Conservation (phyloP, 2,113 vertebrate genomes). For the Varanus salvator region DNA sequence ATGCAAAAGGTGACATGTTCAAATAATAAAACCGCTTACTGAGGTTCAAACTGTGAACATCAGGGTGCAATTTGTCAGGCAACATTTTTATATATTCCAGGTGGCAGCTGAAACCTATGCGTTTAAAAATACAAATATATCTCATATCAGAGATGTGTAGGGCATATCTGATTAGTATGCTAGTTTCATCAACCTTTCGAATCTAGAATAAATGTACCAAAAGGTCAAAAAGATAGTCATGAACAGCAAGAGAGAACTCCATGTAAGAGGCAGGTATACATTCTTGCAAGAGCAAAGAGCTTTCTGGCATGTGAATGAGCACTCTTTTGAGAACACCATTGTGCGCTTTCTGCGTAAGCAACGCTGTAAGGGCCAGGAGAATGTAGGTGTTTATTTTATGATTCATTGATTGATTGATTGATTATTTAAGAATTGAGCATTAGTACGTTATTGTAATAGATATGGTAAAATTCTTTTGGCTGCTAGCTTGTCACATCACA, state of each 20-base stretch:
- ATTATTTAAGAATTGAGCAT: no score
- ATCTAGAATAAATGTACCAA: background rate
- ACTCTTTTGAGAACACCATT: background rate
- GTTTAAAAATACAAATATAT: background rate
- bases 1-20: slow-evolving; percentile 13
- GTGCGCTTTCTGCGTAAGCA: no score
- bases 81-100: background rate
- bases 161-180: background rate
- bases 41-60: background rate
- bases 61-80: background rate
- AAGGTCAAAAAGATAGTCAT: background rate
- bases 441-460: no score
- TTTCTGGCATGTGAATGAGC: background rate
- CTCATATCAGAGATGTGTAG: background rate
- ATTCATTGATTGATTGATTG: no score
- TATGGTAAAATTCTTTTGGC: background rate
- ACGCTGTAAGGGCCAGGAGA: background rate
- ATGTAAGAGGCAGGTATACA: background rate
- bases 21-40: background rate
- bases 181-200: background rate
- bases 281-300: background rate
- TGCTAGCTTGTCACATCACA: background rate
- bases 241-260: background rate
- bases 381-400: background rate
- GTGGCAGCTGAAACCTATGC: background rate